These are phyloP conservation scores for Ricordea florida DNA, from an alignment of 92 coral and sea anemone genomes.

Conservation along the genomic window DNA sequence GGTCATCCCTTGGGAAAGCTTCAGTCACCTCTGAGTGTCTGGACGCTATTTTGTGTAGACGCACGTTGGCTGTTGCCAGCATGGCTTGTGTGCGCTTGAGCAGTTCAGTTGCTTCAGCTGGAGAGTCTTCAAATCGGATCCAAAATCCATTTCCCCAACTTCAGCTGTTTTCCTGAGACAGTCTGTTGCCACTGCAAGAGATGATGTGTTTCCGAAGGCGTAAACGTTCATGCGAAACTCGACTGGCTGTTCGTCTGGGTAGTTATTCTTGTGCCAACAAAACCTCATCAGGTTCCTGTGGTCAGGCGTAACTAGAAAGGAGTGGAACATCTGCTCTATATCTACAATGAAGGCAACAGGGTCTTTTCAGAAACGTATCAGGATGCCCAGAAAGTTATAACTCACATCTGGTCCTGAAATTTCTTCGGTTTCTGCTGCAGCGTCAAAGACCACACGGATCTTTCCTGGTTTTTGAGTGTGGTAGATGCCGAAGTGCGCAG, in stretches of 20 bases:
- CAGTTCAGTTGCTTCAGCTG: background rate
- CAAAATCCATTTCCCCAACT: background rate
- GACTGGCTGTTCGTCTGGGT: background rate
- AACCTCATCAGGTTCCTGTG: conserved; percentile 32
- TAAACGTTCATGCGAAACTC: conserved; percentile 36
- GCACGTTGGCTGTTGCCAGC: background rate
- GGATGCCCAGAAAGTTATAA: conserved; percentile 14
- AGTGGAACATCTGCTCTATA: conserved; percentile 46
- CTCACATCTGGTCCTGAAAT: conserved; percentile 29
- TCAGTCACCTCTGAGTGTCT: background rate
- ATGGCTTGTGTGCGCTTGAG: background rate
- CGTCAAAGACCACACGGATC: conserved; percentile 27
- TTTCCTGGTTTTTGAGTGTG: conserved; percentile 40
- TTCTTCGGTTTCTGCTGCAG: conserved; percentile 27
- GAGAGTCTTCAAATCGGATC: background rate
- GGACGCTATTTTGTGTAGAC: background rate
- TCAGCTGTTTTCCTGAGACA: conserved; percentile 27
- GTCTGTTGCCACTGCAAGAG: conserved; percentile 24
- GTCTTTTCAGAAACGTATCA: conserved; percentile 11
- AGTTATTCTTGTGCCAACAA: conserved; percentile 28
- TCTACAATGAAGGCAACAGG: conserved; percentile 27
- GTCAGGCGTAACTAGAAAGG: background rate
- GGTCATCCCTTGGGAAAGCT: background rate
- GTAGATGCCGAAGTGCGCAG: conserved; percentile 42
- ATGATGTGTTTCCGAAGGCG: conserved; percentile 22